Conservation (phyloP, 2,113 vertebrate species). For the Myodes glareolus region DNA sequence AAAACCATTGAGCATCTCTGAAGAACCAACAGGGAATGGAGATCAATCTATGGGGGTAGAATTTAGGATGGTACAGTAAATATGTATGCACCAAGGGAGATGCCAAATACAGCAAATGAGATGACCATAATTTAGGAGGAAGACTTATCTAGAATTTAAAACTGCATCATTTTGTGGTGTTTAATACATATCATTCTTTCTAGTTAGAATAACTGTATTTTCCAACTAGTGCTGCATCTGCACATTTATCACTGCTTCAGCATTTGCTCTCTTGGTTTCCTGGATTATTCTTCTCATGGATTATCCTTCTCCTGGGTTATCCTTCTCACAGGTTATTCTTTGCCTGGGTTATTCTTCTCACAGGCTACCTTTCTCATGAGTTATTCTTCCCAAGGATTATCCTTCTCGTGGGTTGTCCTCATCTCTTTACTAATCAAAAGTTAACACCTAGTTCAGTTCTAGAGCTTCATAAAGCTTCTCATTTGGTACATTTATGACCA, state of each 20-base stretch:
- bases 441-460: background rate
- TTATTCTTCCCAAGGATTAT: too few species aligned
- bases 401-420: too few species aligned
- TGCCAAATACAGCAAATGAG: background rate
- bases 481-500: background rate
- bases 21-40: background rate
- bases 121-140: background rate
- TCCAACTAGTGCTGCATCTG: background rate
- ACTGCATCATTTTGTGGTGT: background rate
- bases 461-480: background rate
- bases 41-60: background rate
- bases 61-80: background rate
- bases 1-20: background rate
- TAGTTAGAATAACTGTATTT: background rate
- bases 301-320: too few species aligned
- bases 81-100: background rate
- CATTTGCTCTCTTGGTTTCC: background rate
- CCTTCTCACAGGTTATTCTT: too few species aligned
- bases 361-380: too few species aligned
- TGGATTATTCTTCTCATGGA: too few species aligned
- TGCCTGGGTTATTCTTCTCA: too few species aligned
- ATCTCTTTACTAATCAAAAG: background rate
- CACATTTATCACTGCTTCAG: background rate
- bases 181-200: background rate
- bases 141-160: background rate